phyloP scores from a whole-genome alignment of 2,113 vertebrate genomes.

The Callorhinus ursinus region DNA sequence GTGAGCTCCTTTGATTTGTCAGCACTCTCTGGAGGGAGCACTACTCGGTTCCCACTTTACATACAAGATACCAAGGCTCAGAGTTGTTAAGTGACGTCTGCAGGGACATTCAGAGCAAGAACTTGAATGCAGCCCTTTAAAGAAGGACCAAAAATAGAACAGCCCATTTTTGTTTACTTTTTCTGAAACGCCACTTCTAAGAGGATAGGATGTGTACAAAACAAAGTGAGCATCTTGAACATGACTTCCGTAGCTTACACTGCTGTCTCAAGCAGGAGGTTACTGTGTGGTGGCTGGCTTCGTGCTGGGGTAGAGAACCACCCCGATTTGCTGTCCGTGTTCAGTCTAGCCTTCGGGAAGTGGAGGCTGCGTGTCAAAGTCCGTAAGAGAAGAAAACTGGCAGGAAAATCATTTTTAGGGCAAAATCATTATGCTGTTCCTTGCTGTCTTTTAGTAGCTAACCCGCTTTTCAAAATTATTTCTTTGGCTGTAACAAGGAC shows the following conservation, averaged over 20 bases:
- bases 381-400: not conserved
- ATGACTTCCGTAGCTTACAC: not conserved
- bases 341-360: not conserved
- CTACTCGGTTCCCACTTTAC: not conserved
- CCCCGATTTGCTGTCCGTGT: not conserved
- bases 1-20: not conserved
- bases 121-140: not conserved
- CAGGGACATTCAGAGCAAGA: not conserved
- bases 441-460: constrained; percentile 59
- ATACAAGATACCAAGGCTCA: not conserved
- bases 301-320: too few relatives aligned
- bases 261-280: not conserved
- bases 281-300: not conserved
- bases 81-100: not conserved
- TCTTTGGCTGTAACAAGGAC: constrained; percentile 43
- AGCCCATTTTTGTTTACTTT: constrained; percentile 46
- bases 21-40: not conserved
- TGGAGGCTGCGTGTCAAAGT: not conserved
- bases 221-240: not conserved
- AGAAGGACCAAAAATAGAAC: constrained; percentile 45
- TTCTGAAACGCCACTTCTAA: constrained; percentile 50
- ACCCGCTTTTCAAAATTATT: constrained; percentile 65
- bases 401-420: constrained; percentile 51
- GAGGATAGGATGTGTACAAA: constrained; percentile 6
- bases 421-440: constrained; percentile 36